Conservation (phyloP, 2,888 invertebrate species). For the Spisula subtruncata region DNA sequence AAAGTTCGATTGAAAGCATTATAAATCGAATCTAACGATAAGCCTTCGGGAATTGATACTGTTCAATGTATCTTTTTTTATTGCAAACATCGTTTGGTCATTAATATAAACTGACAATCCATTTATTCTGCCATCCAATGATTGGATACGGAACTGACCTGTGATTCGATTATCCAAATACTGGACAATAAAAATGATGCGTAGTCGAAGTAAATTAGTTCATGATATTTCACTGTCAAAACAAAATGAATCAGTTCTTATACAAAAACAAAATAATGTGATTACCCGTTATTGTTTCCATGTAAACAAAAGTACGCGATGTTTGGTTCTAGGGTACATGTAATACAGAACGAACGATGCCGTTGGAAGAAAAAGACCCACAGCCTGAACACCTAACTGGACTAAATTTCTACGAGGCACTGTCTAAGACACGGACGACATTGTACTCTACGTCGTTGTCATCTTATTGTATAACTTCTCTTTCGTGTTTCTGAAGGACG, state of each 20-base stretch:
- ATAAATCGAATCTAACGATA: no score
- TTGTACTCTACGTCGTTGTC: no score
- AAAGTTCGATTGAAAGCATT: no score
- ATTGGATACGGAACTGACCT: neutral
- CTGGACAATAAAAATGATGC: neutral
- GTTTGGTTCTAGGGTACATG: neutral
- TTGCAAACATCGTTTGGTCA: neutral
- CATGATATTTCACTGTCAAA: slow-evolving; percentile 16
- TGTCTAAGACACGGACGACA: neutral
- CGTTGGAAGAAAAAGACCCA: neutral
- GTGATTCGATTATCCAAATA: neutral
- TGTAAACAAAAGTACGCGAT: neutral
- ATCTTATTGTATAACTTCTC: no score
- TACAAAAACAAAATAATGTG: neutral
- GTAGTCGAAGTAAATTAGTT: slow-evolving; percentile 3
- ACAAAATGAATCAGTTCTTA: neutral
- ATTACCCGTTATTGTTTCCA: neutral
- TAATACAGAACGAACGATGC: neutral
- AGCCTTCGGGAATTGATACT: no score
- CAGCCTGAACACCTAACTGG: neutral
- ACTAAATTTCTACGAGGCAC: neutral
- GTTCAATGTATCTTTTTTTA: neutral
- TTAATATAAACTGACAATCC: slow-evolving; percentile 8
- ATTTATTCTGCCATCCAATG: neutral
- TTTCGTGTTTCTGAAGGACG: no score